Evolutionary conservation across 2,888 invertebrate genomes (phyloP), one percentile per base, ranked within the genome.

Genomic region (Drosophila maculinotata): DNA sequence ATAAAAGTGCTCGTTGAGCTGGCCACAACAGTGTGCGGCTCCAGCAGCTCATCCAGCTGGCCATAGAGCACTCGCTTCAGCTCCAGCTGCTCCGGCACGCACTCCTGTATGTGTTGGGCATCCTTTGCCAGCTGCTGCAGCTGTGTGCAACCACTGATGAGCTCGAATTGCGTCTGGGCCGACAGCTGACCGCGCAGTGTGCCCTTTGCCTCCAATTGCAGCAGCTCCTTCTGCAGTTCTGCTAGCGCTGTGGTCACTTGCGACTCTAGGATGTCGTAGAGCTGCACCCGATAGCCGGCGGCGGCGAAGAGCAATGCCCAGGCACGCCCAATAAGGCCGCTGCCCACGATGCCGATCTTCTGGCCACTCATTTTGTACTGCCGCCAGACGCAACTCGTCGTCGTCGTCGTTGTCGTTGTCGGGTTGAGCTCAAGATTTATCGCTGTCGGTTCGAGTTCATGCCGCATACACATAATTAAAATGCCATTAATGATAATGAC

Each of bases 241-340:
- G 92, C 92, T 2, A 97, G 91, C 0, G 97, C 97, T 28, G 93
- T 93, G 3, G 93, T 91, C 12, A 97, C 93, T 91, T 96, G 96
- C 64, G 95, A 93, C 1, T 94, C 93, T 35, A 96, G 92, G 48
- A 97, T 95, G 88, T 99, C 99, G 90, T 95, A 99, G 49, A 99
- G 93, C 25, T 93, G 93, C n/a, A 99, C 98, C 84, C 95, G 93
- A 92, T 98, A 98, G 3, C 98, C 98, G 2, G 95, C 97, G 7
- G 96, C 94, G 0, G 97, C 97, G 91, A 98, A 99, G 25, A 99
- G 93, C 97, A 99, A 97, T 0, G 98, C 96, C 98, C 98, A 99
- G 89, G 98, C 98, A 53, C 97, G 94, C 1, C 99, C 99, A 79
- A 99, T 98, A 52, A 99, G 92, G 7, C 99, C 99, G 90, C 98